Evolutionary conservation across 2,888 invertebrate species (phyloP).

Genomic region (Ceriagrion tenellum): DNA sequence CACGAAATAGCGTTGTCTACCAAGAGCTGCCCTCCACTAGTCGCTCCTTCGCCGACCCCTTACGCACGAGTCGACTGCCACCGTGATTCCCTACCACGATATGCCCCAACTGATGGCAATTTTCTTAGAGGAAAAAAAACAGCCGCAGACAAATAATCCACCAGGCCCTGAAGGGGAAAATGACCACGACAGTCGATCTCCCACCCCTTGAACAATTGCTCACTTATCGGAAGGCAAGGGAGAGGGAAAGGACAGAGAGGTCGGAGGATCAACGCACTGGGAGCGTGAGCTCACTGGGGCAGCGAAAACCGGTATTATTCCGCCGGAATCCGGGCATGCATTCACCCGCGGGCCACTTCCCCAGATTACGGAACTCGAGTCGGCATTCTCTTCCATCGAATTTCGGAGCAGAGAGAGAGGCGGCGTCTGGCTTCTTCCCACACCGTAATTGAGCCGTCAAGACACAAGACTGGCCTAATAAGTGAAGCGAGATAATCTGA

Average conservation of each 20-base stretch:
- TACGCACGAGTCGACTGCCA: no score
- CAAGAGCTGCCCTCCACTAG: no score
- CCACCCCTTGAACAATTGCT: no score
- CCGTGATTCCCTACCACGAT: no score
- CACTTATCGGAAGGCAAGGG: neutral
- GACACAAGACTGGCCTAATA: neutral
- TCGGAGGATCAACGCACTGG: no score
- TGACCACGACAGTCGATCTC: no score
- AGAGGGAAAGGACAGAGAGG: neutral
- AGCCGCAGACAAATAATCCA: no score
- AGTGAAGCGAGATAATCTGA: neutral
- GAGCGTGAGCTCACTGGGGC: neutral
- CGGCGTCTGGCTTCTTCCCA: neutral
- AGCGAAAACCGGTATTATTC: neutral
- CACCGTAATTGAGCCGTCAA: neutral
- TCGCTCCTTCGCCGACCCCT: no score
- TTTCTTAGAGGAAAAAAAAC: no score
- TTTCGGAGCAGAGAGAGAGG: neutral
- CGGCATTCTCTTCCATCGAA: neutral
- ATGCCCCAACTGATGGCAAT: no score
- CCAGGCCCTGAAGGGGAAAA: no score
- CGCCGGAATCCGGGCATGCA: neutral
- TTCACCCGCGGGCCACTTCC: neutral
- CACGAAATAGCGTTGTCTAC: no score
- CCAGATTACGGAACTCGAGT: neutral